These are phyloP conservation scores for Scrobipalpa costella DNA, from an alignment of 2,888 invertebrate species.

Conservation along the genomic window DNA sequence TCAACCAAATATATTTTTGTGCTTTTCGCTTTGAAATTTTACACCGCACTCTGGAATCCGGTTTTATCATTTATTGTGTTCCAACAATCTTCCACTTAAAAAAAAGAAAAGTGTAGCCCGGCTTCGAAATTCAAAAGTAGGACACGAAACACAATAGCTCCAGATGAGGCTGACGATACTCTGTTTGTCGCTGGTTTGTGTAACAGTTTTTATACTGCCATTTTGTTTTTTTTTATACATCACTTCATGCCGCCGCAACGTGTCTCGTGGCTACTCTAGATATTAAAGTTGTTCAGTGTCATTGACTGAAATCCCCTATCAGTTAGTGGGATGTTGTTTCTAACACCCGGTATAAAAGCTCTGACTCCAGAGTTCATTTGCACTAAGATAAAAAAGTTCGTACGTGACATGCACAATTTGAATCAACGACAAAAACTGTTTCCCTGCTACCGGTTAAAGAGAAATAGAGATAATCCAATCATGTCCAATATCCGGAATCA, in stretches of 20 bases:
- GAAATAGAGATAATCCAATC: neutral
- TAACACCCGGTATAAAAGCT: too few relatives aligned
- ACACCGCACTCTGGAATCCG: neutral
- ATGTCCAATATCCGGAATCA: neutral
- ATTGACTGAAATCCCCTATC: too few relatives aligned
- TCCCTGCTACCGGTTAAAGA: neutral
- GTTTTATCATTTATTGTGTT: neutral
- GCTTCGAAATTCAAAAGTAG: constrained; percentile 10
- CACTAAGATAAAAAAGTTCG: too few relatives aligned
- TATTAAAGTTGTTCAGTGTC: too few relatives aligned
- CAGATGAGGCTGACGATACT: constrained; percentile 8
- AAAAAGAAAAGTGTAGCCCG: neutral
- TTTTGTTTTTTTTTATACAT: neutral
- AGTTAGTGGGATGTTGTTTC: too few relatives aligned
- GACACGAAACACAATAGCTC: neutral
- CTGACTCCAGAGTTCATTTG: too few relatives aligned
- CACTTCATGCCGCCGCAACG: neutral
- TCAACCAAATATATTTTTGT: neutral
- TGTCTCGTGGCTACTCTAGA: too few relatives aligned
- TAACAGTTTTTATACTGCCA: neutral
- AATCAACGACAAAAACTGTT: too few relatives aligned
- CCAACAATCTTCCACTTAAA: neutral
- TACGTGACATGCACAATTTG: too few relatives aligned
- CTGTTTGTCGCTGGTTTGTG: neutral
- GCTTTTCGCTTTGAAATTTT: neutral